phyloP scores from a whole-genome alignment of 2,113 vertebrate species.

The Trichechus manatus region DNA sequence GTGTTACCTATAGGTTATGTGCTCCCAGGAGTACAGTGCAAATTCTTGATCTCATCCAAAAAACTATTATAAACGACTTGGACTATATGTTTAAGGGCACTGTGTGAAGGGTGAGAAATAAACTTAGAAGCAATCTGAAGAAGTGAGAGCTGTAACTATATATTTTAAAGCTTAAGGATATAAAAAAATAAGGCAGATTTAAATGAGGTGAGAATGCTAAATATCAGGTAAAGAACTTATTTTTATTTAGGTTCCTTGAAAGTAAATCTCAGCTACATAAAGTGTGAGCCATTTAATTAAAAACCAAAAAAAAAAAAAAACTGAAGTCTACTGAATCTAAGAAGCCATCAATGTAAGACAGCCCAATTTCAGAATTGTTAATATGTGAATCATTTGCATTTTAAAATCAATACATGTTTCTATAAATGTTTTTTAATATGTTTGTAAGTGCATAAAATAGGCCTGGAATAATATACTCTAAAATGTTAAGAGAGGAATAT shows the following conservation, averaged over 20 bases:
- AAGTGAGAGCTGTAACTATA: neutral
- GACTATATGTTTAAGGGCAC: neutral
- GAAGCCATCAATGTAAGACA: neutral
- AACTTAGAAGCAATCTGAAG: constrained; percentile 49
- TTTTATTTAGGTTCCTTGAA: neutral
- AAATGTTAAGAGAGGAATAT: neutral
- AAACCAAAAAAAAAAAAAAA: neutral
- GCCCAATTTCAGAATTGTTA: neutral
- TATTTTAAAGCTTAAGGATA: constrained; percentile 41
- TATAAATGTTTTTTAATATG: constrained; percentile 5
- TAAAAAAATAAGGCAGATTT: neutral
- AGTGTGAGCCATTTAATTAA: constrained; percentile 3
- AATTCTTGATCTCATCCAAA: neutral
- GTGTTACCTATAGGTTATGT: neutral
- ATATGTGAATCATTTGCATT: neutral
- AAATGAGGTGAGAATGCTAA: neutral
- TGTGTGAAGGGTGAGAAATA: neutral
- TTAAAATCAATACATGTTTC: constrained; percentile 24
- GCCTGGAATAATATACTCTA: neutral
- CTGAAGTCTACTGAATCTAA: neutral
- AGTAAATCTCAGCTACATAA: neutral
- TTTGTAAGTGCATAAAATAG: neutral
- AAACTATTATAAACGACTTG: neutral
- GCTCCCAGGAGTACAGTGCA: neutral
- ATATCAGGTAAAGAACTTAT: neutral